A percentile compares a stretch with the other conserved stretches of the same genome.
Evolutionary conservation across 2,113 vertebrate species (phyloP).

Genomic region (Gymnobelideus leadbeateri): DNA sequence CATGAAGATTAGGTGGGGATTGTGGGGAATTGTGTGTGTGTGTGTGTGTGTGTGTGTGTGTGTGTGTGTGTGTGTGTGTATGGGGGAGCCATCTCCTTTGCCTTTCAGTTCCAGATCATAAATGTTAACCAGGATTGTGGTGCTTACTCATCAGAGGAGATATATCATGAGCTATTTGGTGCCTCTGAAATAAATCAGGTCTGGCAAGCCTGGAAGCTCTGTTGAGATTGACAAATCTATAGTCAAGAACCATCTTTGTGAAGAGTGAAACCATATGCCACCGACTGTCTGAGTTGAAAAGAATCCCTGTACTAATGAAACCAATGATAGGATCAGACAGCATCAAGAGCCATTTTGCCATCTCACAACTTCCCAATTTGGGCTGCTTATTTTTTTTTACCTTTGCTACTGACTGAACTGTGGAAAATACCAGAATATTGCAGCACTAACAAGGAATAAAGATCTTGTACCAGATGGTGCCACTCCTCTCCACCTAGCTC

Average conservation of each 20-base stretch:
- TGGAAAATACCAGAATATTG: constrained; percentile 84
- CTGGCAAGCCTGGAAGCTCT: constrained; percentile 80
- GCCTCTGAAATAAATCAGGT: constrained; percentile 77
- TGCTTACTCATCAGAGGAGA: constrained; percentile 78
- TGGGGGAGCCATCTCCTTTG: constrained; percentile 43
- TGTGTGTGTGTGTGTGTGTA: not conserved
- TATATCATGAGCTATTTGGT: constrained; percentile 77
- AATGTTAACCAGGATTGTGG: constrained; percentile 71
- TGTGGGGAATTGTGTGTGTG: not conserved
- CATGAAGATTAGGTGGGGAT: constrained; percentile 16
- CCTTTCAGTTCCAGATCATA: constrained; percentile 65
- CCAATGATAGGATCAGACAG: constrained; percentile 15
- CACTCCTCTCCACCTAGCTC: constrained; percentile 88
- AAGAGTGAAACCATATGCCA: constrained; percentile 78
- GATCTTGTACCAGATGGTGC: constrained; percentile 88
- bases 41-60: not conserved
- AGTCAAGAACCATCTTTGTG: constrained; percentile 73
- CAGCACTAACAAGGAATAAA: constrained; percentile 85
- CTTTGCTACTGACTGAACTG: constrained; percentile 75
- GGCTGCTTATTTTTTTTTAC: constrained; percentile 44
- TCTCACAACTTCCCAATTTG: constrained; percentile 61
- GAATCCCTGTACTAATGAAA: constrained; percentile 49
- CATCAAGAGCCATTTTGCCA: constrained; percentile 41
- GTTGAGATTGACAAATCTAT: constrained; percentile 81
- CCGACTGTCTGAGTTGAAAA: constrained; percentile 64